Evolutionary conservation across 2,888 invertebrate species (phyloP).

Genomic region (Tipula helvola): DNA sequence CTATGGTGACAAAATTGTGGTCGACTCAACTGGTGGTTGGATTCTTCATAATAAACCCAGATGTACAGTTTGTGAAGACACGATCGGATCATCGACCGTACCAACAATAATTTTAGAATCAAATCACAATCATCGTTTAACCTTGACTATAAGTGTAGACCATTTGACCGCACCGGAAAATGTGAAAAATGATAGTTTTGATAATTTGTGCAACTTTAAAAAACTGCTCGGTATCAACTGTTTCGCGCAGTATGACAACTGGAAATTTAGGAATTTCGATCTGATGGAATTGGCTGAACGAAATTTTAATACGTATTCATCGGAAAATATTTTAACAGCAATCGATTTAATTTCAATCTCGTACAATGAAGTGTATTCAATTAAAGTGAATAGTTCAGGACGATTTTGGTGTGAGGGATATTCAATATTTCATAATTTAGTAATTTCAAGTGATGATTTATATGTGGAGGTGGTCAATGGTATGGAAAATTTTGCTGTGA

Average conservation of each 20-base stretch:
- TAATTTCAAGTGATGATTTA: neutral
- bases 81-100: neutral
- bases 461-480: neutral
- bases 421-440: slow-evolving; percentile 22
- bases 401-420: slow-evolving; percentile 55
- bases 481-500: neutral
- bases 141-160: neutral
- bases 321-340: neutral
- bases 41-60: neutral
- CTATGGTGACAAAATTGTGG: neutral
- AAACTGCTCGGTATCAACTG: neutral
- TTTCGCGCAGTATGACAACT: neutral
- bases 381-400: slow-evolving; percentile 25
- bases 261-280: neutral
- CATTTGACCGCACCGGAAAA: neutral
- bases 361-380: neutral
- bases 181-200: neutral
- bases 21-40: neutral
- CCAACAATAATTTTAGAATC: neutral
- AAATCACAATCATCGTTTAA: neutral
- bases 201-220: neutral
- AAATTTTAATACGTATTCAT: neutral
- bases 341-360: neutral
- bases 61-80: neutral
- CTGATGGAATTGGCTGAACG: neutral